Base-by-base conservation (phyloP, 2,888 invertebrate species). In the Allacma fusca region DNA sequence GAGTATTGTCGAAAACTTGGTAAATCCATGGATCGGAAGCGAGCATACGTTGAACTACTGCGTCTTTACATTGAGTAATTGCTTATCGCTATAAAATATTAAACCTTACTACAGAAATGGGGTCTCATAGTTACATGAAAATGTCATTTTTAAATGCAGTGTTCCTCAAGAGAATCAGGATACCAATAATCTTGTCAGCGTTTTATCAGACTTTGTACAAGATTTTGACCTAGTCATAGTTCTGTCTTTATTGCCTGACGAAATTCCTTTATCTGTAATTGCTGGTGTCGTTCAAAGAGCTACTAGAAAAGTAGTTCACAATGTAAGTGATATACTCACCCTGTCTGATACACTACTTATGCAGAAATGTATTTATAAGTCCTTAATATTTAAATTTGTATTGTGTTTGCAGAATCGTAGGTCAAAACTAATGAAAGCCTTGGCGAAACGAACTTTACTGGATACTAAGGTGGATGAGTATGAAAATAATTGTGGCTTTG, bases 1-100 rank as follows among this genome's bases (percentile, higher is more conserved):
- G 86, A 87, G 79, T 89, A 89, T 83, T 89, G 89, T 81, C 80
- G 86, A 24, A 85, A 86, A 62, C 87, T 87, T 9, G 85, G 85
- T 70, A 87, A 87, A 72, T 78, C 81, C 5, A 83, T 81, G 13
- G 86, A 86, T 75, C 83, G 87, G 64, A 86, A 86, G 79, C 81
- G 86, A n/a, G 85, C 88, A 24, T 88, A 87, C 81, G 86, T 87
- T 75, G 86, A 85, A 44, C 84, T 88, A 26, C 85, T 88, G 13
- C 84, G 85, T 80, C 87, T 88, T 43, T 88, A 88, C 82, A 84
- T 88, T 26, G 86, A 87, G 86, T 87, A 83, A 82, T 85, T 50
- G 13, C n/a, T n/a, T n/a, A n/a, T n/a, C n/a, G n/a, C n/a, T n/a
- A n/a, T n/a, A n/a, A n/a, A n/a, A n/a, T n/a, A n/a, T n/a, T n/a